A percentile compares a stretch with the other conserved stretches of the same genome.
Conservation (phyloP, 2,888 invertebrate species). For the Listrodromus nycthemerus region DNA sequence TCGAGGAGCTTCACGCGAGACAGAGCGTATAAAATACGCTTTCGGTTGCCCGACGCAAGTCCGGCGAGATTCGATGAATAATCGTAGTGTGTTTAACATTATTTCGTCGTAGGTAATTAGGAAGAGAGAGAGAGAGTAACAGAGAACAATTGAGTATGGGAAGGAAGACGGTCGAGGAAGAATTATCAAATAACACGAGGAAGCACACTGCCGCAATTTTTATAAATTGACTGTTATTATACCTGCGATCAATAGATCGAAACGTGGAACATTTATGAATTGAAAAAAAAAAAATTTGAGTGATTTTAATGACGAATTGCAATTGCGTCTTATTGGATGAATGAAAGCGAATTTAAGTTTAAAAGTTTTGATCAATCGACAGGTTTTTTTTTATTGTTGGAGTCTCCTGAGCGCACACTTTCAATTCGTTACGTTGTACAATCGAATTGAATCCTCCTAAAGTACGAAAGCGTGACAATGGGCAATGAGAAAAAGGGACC, state of each 20-base stretch:
- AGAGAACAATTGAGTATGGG: slow-evolving; percentile 56
- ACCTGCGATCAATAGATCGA: slow-evolving; percentile 64
- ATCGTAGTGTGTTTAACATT: slow-evolving; percentile 66
- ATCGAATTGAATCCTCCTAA: slow-evolving; percentile 68
- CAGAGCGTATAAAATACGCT: slow-evolving; percentile 37
- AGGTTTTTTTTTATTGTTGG: slow-evolving; percentile 61
- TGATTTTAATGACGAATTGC: background rate
- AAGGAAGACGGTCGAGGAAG: slow-evolving; percentile 57
- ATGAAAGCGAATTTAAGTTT: background rate
- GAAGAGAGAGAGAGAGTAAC: slow-evolving; percentile 17
- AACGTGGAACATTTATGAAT: slow-evolving; percentile 33
- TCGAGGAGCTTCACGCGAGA: slow-evolving; percentile 21
- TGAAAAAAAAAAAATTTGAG: background rate
- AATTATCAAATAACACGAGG: slow-evolving; percentile 74
- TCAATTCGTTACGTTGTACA: slow-evolving; percentile 70
- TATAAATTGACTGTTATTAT: slow-evolving; percentile 78
- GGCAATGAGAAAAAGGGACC: slow-evolving; percentile 24
- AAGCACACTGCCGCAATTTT: slow-evolving; percentile 82
- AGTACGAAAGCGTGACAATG: slow-evolving; percentile 33
- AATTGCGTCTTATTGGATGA: background rate
- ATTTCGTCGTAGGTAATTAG: slow-evolving; percentile 51
- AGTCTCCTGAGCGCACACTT: slow-evolving; percentile 73
- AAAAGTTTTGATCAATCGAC: slow-evolving; percentile 49
- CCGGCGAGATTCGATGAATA: slow-evolving; percentile 26
- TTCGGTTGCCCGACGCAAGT: slow-evolving; percentile 65